Conservation (phyloP, 2,888 invertebrate species). For the Zygogramma bicolorata region DNA sequence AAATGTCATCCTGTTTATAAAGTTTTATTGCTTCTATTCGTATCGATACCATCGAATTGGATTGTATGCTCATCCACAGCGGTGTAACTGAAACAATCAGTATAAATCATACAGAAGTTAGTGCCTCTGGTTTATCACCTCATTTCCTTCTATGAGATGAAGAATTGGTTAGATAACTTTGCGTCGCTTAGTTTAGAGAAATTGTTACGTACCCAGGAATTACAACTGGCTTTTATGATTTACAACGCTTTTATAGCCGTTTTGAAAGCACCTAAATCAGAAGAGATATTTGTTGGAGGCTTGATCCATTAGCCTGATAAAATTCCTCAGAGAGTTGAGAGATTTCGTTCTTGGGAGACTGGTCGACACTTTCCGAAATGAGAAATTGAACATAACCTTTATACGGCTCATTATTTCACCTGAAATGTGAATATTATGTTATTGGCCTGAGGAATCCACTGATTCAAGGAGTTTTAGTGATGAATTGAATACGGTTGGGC, state of each 20-base stretch:
- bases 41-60: too few relatives aligned
- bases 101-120: neutral
- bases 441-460: too few relatives aligned
- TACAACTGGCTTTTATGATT: neutral
- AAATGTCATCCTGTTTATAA: too few relatives aligned
- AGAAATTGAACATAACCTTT: too few relatives aligned
- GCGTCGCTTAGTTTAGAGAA: neutral
- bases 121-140: neutral
- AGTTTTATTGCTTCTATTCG: too few relatives aligned
- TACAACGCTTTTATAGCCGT: neutral
- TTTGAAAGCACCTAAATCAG: neutral
- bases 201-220: neutral
- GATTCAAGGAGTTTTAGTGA: too few relatives aligned
- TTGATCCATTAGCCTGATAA: neutral
- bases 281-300: neutral
- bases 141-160: neutral
- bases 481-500: too few relatives aligned
- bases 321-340: too few relatives aligned
- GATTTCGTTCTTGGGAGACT: too few relatives aligned
- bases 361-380: too few relatives aligned
- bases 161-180: constrained; percentile 3
- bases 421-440: too few relatives aligned
- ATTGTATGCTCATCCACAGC: neutral
- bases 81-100: neutral
- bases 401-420: too few relatives aligned